Base-by-base conservation (phyloP, 2,888 invertebrate species). In the Aleiodes leptofemur region DNA sequence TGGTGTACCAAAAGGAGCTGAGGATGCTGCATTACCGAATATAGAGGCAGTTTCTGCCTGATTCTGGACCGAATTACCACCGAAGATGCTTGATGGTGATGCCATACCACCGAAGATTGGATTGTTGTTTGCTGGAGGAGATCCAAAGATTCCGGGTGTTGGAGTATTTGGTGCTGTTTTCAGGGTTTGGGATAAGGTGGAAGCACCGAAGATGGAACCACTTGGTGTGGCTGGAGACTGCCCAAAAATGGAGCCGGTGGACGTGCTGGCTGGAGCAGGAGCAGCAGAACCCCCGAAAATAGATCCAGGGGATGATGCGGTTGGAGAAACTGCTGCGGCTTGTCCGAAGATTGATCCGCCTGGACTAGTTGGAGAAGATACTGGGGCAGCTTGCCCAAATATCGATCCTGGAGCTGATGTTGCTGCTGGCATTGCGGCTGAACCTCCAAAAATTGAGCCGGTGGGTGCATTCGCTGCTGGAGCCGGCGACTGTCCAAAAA, bases 101-200 rank as follows among this genome's bases (percentile, higher is more conserved):
- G 76, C 69, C 51, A 38, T 76, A 38, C 59, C 69, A 0, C 81
- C 82, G 14, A 82, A 82, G 3, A 82, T 78, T 5, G 14, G 69
- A 43, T 61, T 70, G n/a, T 53, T 53, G 14, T 53, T 53, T 61
- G 64, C 7, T 48, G 77, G 59, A 11, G 79, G 16, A 9, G 50
- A n/a, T 9, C 74, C 76, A 55, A 78, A 80, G 6, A 71, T 50
- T 13, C 77, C 70, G 11, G 74, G 56, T 48, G 14, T 50, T 16
- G 61, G 23, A 5, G 51, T 34, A 16, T 11, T 43, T 11, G 43
- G 8, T 0, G 43, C 3, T 43, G 7, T 43, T 43, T 43, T 43
- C 3, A 9, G 43, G 7, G 8, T 43, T 68, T 14, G 23, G n/a
- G 53, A n/a, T 29, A 14, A 13, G n/a, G 61, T 14, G 3, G 61